A percentile compares a stretch with the other conserved stretches of the same genome.
phyloP scores from a whole-genome alignment of 1,140 invertebrate species.

The Melipona quadrifasciata region DNA sequence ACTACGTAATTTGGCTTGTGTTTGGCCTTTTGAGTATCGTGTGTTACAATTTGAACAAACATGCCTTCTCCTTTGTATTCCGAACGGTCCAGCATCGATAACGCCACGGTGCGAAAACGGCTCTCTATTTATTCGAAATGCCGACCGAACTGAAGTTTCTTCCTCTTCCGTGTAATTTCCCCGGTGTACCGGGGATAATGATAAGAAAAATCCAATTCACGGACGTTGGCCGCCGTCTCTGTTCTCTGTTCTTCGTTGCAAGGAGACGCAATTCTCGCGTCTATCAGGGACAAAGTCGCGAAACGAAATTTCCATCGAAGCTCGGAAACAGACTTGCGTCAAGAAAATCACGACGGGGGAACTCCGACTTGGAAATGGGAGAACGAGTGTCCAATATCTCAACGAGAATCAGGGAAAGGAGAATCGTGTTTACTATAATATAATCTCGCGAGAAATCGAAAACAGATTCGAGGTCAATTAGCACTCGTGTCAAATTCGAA shows the following conservation, averaged over 20 bases:
- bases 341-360: background rate
- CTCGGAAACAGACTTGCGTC: background rate
- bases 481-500: too few relatives aligned
- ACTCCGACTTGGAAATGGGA: background rate
- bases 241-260: background rate
- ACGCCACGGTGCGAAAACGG: background rate
- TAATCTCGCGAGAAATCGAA: too few relatives aligned
- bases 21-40: slow-evolving; percentile 26
- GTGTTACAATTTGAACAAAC: slow-evolving; percentile 36
- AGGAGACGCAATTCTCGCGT: background rate
- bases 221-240: background rate
- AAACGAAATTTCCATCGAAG: background rate
- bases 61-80: slow-evolving; percentile 35
- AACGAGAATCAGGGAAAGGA: too few relatives aligned
- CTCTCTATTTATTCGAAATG: background rate
- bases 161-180: background rate
- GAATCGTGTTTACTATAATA: too few relatives aligned
- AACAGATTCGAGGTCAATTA: too few relatives aligned
- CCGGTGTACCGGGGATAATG: background rate
- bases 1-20: slow-evolving; percentile 44
- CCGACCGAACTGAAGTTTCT: background rate
- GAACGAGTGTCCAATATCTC: background rate
- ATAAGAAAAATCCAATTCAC: background rate
- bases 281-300: background rate
- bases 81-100: slow-evolving; percentile 18